Base-by-base conservation (phyloP, 2,888 invertebrate genomes). In the Loripinus fragilis region DNA sequence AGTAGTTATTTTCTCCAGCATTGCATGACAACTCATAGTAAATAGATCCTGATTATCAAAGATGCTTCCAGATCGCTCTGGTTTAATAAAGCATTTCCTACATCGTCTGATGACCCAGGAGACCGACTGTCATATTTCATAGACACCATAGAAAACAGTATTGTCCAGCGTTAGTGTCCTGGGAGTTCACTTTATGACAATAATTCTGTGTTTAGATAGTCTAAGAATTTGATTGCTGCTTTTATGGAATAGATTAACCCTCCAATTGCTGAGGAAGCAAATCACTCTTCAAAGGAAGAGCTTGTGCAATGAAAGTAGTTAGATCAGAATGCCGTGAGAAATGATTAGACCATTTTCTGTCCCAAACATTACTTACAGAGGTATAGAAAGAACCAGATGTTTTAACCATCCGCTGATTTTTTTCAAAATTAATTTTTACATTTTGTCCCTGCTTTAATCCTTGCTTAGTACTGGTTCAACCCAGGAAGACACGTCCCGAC, bases 161-260 rank as follows among this genome's bases (percentile, higher is more conserved):
- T 33, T 60, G 60, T 60, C 60, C 60, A 60, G 60, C 33, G 60
- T 33, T 8, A 12, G 7, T 23, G 5, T 10, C 30, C 10, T 33
- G 60, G 60, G 60, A 60, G 23, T 30, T 33, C 17, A 60, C 52
- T 12, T 17, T 52, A 60, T 60, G 60, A 33, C 60, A 60, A 60
- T 60, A 8, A 60, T 33, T 60, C 33, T 5, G 33, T 60, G 60
- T 60, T 33, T 33, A 28, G 28, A 33, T 17, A n/a, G 60, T 60
- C 60, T 60, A 60, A 60, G 60, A 60, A 60, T 33, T 60, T 60
- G 60, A 60, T 60, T 60, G 60, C 60, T n/a, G 23, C 60, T 60
- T 23, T 60, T 60, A 60, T 60, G 60, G 60, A 33, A 15, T 60
- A 60, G 60, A 60, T 60, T 60, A 60, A 33, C 30, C 8, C 30